phyloP scores from a whole-genome alignment of 2,888 invertebrate species.

The Cosmia trapezina region DNA sequence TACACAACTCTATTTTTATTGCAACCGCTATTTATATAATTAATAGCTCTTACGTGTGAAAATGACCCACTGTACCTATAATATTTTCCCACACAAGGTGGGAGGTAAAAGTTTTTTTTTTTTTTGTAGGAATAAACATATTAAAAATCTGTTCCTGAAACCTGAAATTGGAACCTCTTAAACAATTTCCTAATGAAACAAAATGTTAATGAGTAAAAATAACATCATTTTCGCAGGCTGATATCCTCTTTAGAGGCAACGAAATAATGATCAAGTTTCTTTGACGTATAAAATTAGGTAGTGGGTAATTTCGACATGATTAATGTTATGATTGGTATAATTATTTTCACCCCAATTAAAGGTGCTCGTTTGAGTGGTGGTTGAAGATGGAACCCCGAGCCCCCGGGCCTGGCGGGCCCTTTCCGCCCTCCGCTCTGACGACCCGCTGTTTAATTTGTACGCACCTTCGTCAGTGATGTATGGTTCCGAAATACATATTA shows the following conservation, averaged over 20 bases:
- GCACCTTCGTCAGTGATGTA: conserved; percentile 51
- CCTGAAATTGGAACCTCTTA: conserved; percentile 20
- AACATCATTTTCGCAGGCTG: conserved; percentile 20
- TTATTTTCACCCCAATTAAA: conserved; percentile 63
- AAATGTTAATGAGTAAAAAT: conserved; percentile 36
- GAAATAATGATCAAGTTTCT: conserved; percentile 42
- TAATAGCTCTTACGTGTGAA: conserved; percentile 22
- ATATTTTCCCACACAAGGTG: conserved; percentile 1
- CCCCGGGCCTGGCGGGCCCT: conserved; percentile 13
- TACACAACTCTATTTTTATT: conserved; percentile 40
- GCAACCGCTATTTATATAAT: conserved; percentile 44
- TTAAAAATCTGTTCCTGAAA: conserved; percentile 9
- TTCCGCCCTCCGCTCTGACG: conserved; percentile 38
- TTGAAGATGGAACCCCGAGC: conserved; percentile 25
- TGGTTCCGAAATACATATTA: conserved; percentile 48
- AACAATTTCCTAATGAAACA: conserved; percentile 33
- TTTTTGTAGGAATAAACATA: not conserved
- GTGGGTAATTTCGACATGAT: conserved; percentile 55
- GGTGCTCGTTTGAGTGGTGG: conserved; percentile 47
- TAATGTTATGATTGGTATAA: conserved; percentile 62
- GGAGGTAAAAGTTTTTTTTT: not conserved
- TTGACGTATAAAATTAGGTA: conserved; percentile 37
- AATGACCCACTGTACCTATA: conserved; percentile 17
- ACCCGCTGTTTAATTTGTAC: conserved; percentile 57
- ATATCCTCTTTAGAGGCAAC: conserved; percentile 37